phyloP scores from a whole-genome alignment of 2,888 invertebrate genomes.

The Thecocarcelia acutangulata region DNA sequence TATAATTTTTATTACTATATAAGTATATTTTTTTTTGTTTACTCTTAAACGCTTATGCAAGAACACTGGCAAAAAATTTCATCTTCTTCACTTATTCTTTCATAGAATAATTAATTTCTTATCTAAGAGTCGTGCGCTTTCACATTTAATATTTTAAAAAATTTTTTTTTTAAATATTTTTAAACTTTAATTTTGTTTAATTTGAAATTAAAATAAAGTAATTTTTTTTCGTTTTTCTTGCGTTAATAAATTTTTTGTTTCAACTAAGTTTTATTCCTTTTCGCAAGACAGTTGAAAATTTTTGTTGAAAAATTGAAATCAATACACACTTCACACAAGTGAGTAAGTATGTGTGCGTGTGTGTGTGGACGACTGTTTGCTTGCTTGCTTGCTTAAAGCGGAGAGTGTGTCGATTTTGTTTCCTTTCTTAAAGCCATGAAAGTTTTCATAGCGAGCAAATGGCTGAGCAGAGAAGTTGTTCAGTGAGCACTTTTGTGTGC shows the following conservation, averaged over 20 bases:
- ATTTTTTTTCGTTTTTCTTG: slow-evolving; percentile 8
- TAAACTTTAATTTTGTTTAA: not conserved
- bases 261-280: slow-evolving; percentile 51
- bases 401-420: slow-evolving; percentile 37
- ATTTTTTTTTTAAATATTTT: not conserved
- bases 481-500: not conserved
- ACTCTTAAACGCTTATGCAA: slow-evolving; percentile 47
- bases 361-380: slow-evolving; percentile 11
- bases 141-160: not conserved
- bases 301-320: slow-evolving; percentile 50
- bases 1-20: not conserved
- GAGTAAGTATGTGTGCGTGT: slow-evolving; percentile 6
- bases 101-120: not conserved
- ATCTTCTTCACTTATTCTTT: slow-evolving; percentile 18
- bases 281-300: slow-evolving; percentile 33
- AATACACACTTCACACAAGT: slow-evolving; percentile 49
- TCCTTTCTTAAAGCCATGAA: slow-evolving; percentile 25
- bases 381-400: slow-evolving; percentile 18
- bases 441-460: not conserved
- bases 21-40: not conserved
- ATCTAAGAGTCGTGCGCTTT: slow-evolving; percentile 21
- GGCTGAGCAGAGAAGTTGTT: not conserved
- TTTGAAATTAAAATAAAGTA: not conserved
- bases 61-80: slow-evolving; percentile 4
- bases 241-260: slow-evolving; percentile 22